These are phyloP conservation scores for Mormyrops attenuatus DNA, from an alignment of 2,797 vertebrate species.

Conservation along the genomic window DNA sequence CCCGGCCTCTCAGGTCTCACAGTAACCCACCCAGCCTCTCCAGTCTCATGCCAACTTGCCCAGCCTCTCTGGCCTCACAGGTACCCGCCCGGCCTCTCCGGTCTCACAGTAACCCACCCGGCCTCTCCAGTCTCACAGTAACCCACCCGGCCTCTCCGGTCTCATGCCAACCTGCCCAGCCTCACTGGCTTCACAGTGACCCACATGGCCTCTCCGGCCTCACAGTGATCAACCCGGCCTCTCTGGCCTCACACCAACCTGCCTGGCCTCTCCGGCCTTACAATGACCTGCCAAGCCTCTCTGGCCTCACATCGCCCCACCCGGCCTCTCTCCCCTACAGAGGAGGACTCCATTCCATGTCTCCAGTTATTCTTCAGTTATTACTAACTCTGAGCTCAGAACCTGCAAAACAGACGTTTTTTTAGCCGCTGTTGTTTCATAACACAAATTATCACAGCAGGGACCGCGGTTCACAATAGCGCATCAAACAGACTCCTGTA, in stretches of 20 bases:
- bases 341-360: background rate
- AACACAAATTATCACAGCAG: background rate
- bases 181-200: background rate
- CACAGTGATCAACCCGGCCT: background rate
- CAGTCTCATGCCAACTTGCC: background rate
- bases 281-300: background rate
- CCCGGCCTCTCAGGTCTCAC: background rate
- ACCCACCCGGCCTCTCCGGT: background rate
- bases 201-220: background rate
- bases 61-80: background rate
- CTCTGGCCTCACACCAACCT: background rate
- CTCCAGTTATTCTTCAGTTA: background rate
- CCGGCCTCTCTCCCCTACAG: constrained; percentile 24
- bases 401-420: background rate
- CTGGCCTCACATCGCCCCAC: background rate
- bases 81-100: too few relatives aligned
- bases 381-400: background rate
- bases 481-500: background rate
- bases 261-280: background rate
- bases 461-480: background rate
- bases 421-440: background rate
- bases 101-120: background rate
- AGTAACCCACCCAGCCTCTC: background rate
- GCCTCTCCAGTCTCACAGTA: background rate
- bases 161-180: too few relatives aligned